Conservation (phyloP, 2,113 vertebrate genomes). For the Brachypodius melanocephalos region DNA sequence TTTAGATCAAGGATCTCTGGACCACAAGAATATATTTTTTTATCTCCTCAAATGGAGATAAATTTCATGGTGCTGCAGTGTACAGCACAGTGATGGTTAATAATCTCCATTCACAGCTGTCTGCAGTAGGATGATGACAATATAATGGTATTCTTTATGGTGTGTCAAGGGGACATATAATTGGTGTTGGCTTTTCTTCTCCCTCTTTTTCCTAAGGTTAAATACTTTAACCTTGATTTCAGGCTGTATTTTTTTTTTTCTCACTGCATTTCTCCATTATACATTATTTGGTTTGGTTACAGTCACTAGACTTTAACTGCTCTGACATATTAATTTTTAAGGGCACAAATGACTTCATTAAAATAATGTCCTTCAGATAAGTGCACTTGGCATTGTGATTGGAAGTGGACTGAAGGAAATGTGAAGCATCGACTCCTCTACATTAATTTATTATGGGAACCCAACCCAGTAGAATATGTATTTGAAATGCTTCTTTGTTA, state of each 20-base stretch:
- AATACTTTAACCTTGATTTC: constrained; percentile 58
- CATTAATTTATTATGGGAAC: neutral
- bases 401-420: constrained; percentile 35
- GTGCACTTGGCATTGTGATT: constrained; percentile 11
- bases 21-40: neutral
- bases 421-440: neutral
- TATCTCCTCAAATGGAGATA: neutral
- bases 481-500: neutral
- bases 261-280: constrained; percentile 58
- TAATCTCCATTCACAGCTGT: neutral
- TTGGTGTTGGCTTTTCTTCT: neutral
- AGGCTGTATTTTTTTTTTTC: constrained; percentile 50
- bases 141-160: neutral
- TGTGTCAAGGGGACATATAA: neutral
- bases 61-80: neutral
- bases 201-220: constrained; percentile 23
- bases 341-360: constrained; percentile 68
- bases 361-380: constrained; percentile 67
- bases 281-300: constrained; percentile 68
- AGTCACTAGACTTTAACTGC: constrained; percentile 65
- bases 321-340: constrained; percentile 68
- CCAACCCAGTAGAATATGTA: neutral
- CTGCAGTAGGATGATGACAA: neutral
- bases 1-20: neutral
- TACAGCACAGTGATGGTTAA: neutral